Conservation (phyloP, 2,888 invertebrate genomes). For the Polyploca ridens region DNA sequence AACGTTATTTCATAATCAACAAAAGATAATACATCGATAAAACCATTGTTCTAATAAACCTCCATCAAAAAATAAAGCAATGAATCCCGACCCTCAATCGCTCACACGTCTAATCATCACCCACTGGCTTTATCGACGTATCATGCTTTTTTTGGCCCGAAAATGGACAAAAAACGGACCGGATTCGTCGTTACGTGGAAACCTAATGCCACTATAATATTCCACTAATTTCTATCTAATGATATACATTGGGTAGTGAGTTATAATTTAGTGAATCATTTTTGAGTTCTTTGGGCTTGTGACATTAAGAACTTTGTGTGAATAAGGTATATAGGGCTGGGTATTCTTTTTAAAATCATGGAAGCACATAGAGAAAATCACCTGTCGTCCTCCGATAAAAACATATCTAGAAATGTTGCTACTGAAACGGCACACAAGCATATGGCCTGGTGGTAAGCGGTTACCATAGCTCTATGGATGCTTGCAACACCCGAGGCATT, state of each 20-base stretch:
- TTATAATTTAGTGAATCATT: conserved; percentile 26
- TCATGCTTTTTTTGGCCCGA: conserved; percentile 39
- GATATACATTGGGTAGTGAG: conserved; percentile 44
- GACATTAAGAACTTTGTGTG: neutral
- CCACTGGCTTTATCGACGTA: conserved; percentile 42
- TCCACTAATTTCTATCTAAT: conserved; percentile 68
- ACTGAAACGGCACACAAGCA: too few species aligned
- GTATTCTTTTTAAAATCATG: too few species aligned
- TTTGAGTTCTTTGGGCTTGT: neutral
- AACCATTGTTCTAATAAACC: neutral
- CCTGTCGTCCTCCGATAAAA: too few species aligned
- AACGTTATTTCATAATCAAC: too few species aligned
- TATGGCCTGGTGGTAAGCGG: too few species aligned
- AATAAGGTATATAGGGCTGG: neutral
- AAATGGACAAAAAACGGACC: conserved; percentile 41
- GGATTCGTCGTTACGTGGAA: conserved; percentile 49
- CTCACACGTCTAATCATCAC: conserved; percentile 47
- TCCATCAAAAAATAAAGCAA: neutral
- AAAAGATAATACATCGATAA: neutral
- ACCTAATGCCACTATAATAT: conserved; percentile 64
- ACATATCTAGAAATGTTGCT: too few species aligned
- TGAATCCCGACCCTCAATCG: conserved; percentile 22
- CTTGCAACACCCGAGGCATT: too few species aligned
- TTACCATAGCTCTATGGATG: too few species aligned
- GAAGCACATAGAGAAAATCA: too few species aligned